Base-by-base conservation (phyloP, 2,113 vertebrate species). In the Scalopus aquaticus region DNA sequence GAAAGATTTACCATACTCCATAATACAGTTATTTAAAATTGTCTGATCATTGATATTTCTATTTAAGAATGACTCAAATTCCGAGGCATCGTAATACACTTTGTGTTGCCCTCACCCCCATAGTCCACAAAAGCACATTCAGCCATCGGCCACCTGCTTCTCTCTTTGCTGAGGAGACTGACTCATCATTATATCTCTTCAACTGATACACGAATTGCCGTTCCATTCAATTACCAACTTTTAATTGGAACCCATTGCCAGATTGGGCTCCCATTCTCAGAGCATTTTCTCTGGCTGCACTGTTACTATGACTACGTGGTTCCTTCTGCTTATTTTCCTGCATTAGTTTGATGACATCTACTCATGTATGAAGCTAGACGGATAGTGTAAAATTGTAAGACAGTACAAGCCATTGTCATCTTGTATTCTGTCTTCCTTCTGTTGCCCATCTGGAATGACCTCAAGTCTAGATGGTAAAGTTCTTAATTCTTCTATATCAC, bases 221-320 rank as follows among this genome's bases (percentile, higher is more conserved):
- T 92, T 93, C 78, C 76, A 82, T 95, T 96, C 62, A 85, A 46
- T 96, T 96, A 96, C 90, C 93, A 85, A 85, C 77, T 93, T 97
- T 88, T 86, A 97, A 92, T 97, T 97, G 95, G 90, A 85, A 74
- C 73, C 92, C 67, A 28, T 56, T 88, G 96, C 92, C 94, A 96
- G 84, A 93, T 22, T 85, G 88, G 83, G 44, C 87, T 80, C 82
- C 65, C 79, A 49, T 76, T 93, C 65, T 60, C 93, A 60, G 62
- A 88, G 81, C 67, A 20, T 85, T 82, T 92, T 78, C 39, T 95
- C 90, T 83, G 51, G 62, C 73, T 88, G 17, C 56, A 44, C 56
- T 44, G 65, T 96, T 93, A 56, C 93, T 95, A 54, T 73, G 81
- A 44, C 95, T 94, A 13, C 93, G 85, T 78, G 76, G 51, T 90